Base-by-base conservation (phyloP, 1,140 invertebrate genomes). In the Pogonus chalceus region DNA sequence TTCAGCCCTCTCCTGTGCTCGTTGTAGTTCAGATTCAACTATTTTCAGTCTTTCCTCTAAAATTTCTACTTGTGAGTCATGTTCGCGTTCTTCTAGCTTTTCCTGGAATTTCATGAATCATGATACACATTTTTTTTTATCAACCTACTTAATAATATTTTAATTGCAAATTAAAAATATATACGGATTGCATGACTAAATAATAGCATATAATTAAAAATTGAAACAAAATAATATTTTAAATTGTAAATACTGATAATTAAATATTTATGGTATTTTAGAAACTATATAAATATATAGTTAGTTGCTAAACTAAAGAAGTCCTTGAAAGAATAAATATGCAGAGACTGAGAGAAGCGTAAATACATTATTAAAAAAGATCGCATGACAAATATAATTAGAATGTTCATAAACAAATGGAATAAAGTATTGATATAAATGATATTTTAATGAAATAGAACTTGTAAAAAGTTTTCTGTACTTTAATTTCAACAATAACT, bases 11-110 rank as follows among this genome's bases (percentile, higher is more conserved):
- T 81, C 72, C 18, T 76, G 56, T 1, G 81, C 79, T 53, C 76
- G 74, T 49, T 77, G 71, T 1, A 84, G 68, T 58, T 86, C 83
- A 2, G 79, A 78, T 61, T 85, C 83, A 0, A 81, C 79, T 0
- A 85, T 61, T 64, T 77, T 81, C 14, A 87, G 69, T 56, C 83
- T 83, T 62, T 86, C 83, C 58, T 85, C 81, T 43, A 84, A 75
- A 7, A 85, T 70, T 48, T 85, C 79, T 20, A 82, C 77, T 57
- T 84, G 79, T 0, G 80, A 77, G 52, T 83, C 80, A 35, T 77
- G 77, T 52, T 83, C 79, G 60, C 77, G 76, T 54, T 83, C 80
- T 48, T 82, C 76, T 20, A 85, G 59, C 67, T 84, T 81, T 46
- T 85, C 75, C 73, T 86, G 74, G 2, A 77, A 69, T n/a, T 43